Percentiles rank a stretch among this genome's conserved stretches.
Conservation (phyloP, 2,797 vertebrate genomes). For the Trachops cirrhosus region DNA sequence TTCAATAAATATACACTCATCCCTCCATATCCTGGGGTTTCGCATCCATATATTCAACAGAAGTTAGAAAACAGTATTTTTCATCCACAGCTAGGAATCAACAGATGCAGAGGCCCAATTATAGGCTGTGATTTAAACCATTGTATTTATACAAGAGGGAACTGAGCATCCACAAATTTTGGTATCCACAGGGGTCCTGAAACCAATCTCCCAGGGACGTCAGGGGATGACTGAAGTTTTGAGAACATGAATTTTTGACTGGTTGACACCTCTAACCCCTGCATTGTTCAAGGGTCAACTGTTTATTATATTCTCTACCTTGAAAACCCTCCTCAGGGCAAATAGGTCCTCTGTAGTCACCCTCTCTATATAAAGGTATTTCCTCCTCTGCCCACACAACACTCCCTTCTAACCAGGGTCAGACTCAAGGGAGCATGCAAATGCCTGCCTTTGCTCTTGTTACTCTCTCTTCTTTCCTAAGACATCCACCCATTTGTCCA, state of each 20-base stretch:
- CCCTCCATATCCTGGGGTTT: background rate
- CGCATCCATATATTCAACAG: background rate
- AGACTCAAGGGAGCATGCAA: background rate
- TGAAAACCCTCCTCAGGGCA: background rate
- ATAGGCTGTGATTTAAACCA: background rate
- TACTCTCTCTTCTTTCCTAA: background rate
- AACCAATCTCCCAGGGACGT: background rate
- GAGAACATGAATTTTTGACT: background rate
- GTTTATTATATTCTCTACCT: background rate
- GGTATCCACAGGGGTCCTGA: background rate
- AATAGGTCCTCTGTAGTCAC: background rate
- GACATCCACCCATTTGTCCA: background rate
- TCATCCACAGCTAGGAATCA: background rate
- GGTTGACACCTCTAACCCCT: background rate
- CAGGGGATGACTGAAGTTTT: background rate
- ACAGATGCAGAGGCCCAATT: background rate
- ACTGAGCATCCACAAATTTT: background rate
- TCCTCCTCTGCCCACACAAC: background rate
- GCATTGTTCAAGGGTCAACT: background rate
- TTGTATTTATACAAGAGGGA: background rate
- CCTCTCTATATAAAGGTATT: background rate
- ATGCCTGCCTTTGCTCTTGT: background rate
- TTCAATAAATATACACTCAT: background rate
- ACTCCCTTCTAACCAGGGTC: background rate
- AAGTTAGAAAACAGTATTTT: background rate